Percentiles rank a stretch among this genome's conserved stretches.
These are phyloP conservation scores for Oceanodroma tethys DNA, from an alignment of 2,113 vertebrate species.

Conservation along the genomic window DNA sequence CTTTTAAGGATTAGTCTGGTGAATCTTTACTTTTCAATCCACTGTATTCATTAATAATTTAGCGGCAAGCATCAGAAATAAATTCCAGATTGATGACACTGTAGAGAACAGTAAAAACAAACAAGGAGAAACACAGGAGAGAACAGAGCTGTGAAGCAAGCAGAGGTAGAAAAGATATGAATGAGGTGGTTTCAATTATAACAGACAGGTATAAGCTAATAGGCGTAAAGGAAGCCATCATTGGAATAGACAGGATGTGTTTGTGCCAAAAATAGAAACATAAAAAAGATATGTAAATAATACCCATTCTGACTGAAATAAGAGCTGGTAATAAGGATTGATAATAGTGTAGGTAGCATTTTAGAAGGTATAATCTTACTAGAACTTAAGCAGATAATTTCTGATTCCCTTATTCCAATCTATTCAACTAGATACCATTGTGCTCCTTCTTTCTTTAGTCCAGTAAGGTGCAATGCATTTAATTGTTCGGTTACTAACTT, in stretches of 20 bases:
- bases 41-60: background rate
- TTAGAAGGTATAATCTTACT: background rate
- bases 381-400: background rate
- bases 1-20: background rate
- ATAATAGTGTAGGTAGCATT: background rate
- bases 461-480: background rate
- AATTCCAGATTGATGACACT: background rate
- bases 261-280: background rate
- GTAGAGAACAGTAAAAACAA: background rate
- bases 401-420: background rate
- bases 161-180: background rate
- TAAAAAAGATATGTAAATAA: background rate
- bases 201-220: background rate
- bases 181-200: background rate
- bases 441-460: background rate
- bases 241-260: background rate
- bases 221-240: background rate
- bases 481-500: background rate
- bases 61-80: background rate
- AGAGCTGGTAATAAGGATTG: background rate
- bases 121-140: background rate
- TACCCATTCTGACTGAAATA: background rate
- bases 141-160: background rate
- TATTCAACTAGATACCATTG: background rate
- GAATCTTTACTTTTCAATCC: background rate